A percentile compares a stretch with the other conserved stretches of the same genome.
phyloP scores from a whole-genome alignment of 2,888 invertebrate genomes.

The Bellardia pandia region DNA sequence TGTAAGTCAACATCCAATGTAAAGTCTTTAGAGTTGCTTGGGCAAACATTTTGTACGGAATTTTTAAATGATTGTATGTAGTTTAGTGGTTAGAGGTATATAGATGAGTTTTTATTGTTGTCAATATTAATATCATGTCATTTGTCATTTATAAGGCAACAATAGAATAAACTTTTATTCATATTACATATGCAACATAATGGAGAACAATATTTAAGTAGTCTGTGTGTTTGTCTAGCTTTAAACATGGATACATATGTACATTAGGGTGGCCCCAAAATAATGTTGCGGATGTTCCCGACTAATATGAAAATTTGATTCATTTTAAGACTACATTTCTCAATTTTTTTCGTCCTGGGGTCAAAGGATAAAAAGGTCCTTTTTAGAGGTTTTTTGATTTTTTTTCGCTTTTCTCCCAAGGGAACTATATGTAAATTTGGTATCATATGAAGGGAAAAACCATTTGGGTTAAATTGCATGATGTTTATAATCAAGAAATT shows the following conservation, averaged over 20 bases:
- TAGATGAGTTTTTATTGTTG: constrained; percentile 66
- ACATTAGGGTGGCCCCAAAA: too few species aligned
- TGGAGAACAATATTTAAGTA: constrained; percentile 30
- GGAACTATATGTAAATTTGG: too few species aligned
- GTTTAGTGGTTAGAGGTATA: constrained; percentile 13
- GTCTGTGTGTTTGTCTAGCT: constrained; percentile 15
- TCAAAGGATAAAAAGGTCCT: too few species aligned
- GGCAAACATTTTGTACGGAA: constrained; percentile 18
- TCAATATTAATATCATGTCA: constrained; percentile 75
- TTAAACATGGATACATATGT: not conserved
- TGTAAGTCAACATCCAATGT: not conserved
- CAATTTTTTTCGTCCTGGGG: too few species aligned
- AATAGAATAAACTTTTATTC: constrained; percentile 50
- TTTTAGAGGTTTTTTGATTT: too few species aligned
- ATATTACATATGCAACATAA: constrained; percentile 15
- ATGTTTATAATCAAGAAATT: too few species aligned
- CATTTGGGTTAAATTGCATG: too few species aligned
- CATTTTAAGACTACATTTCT: too few species aligned
- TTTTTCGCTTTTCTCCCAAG: too few species aligned
- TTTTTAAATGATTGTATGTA: constrained; percentile 20
- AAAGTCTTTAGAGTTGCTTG: constrained; percentile 6
- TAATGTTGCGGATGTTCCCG: too few species aligned
- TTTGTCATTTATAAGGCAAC: constrained; percentile 75
- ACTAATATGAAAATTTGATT: too few species aligned
- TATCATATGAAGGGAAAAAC: too few species aligned